Conservation (phyloP, 1,140 invertebrate genomes). For the Diorhabda carinulata region DNA sequence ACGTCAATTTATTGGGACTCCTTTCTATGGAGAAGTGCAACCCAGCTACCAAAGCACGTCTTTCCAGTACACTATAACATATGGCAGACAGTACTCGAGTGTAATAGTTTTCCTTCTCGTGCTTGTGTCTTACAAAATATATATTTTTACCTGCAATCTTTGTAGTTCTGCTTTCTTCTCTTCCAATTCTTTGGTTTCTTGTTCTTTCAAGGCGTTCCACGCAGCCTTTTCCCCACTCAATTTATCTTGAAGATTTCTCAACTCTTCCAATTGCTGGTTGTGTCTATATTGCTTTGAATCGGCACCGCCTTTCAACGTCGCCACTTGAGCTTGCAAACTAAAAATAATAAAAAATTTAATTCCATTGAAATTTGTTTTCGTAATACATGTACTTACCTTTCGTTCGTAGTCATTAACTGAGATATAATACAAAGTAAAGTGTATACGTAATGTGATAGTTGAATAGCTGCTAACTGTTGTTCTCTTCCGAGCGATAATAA, state of each 20-base stretch:
- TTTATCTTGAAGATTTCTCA: constrained; percentile 69
- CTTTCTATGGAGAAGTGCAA: too few relatives aligned
- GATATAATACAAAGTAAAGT: constrained; percentile 78
- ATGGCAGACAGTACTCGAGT: too few relatives aligned
- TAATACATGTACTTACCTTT: constrained; percentile 52
- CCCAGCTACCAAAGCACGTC: too few relatives aligned
- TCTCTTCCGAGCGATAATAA: constrained; percentile 54
- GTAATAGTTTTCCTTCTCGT: too few relatives aligned
- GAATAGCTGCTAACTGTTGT: constrained; percentile 67
- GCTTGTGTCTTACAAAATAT: too few relatives aligned
- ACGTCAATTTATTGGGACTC: too few relatives aligned
- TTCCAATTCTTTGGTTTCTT: constrained; percentile 63
- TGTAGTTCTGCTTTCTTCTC: constrained; percentile 60
- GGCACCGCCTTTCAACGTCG: constrained; percentile 52
- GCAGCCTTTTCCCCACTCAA: constrained; percentile 75
- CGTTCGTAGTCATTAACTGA: constrained; percentile 81
- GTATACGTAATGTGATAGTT: constrained; percentile 76
- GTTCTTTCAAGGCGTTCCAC: constrained; percentile 62
- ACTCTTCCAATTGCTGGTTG: constrained; percentile 69
- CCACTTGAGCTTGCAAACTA: constrained; percentile 63
- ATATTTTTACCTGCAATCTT: constrained; percentile 50
- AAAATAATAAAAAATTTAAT: constrained; percentile 12
- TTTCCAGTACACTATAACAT: too few relatives aligned
- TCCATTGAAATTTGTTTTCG: not conserved
- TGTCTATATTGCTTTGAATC: constrained; percentile 58